Base-by-base conservation (phyloP, 64 coral and sea anemone species). In the Stichodactyla helianthus region DNA sequence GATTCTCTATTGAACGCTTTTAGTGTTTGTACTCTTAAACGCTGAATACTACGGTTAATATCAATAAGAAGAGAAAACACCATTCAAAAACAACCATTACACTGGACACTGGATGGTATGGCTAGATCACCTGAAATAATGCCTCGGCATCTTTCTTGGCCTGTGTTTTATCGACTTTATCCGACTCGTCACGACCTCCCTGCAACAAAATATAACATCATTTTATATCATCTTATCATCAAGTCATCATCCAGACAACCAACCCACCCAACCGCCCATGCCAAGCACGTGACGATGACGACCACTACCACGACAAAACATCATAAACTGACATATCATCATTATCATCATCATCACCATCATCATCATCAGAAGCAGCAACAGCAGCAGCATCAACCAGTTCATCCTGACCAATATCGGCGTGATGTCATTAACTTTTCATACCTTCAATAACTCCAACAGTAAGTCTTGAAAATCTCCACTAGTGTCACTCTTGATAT, bases 391-490 rank as follows among this genome's bases (percentile, higher is more conserved):
- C 71, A 77, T 77, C 18, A 77, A 14, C 71, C 10, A 10, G 10
- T 10, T 77, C 18, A 77, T 77, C 71, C 9, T 77, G n/a, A 19
- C n/a, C 71, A 23, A 10, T 19, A 77, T 13, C 71, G 19, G n/a
- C n/a, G 2, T 77, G 18, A 77, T 50, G 19, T 9, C 35, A 26
- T 14, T 77, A 10, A 8, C 35, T 20, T 52, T 4, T 82, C 71
- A 82, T 54, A 95, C 93, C 86, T 89, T 88, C 10, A 79, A 77
- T 57, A 95, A 31, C 50, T 89, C 83, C 71, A 95, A 86, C 6
- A 95, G 67, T 0, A 95, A 83, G 64, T 89, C 52, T 86, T 95
- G 82, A 58, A 95, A 95, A 70, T 95, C 86, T 18, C 93, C 93
- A 89, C 93, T 95, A 6, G 93, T 95, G 44, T 95, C 93, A 59